Evolutionary conservation across 2,113 vertebrate species (phyloP).

Genomic region (Upupa epops): DNA sequence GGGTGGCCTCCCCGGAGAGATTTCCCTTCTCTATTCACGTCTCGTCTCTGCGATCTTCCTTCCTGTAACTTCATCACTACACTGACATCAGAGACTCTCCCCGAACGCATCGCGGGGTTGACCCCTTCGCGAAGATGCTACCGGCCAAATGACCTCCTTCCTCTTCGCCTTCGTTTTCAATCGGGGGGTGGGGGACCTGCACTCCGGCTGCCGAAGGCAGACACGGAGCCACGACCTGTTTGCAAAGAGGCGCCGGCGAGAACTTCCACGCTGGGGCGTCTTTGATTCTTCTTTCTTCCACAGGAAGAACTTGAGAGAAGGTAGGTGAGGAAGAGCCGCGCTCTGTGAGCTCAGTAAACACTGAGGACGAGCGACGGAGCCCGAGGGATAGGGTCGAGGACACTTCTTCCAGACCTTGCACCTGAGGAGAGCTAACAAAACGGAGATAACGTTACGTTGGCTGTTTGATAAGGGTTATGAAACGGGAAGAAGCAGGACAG

Average conservation of each 20-base stretch:
- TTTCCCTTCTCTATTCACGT: not conserved
- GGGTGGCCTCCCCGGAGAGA: not conserved
- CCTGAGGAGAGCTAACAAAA: not conserved
- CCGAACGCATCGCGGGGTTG: not conserved
- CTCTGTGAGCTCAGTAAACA: not conserved
- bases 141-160: not conserved
- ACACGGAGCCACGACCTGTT: not conserved
- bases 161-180: not conserved
- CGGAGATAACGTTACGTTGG: not conserved
- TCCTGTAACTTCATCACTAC: constrained; percentile 30
- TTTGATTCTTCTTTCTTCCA: not conserved
- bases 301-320: not conserved
- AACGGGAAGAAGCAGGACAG: not conserved
- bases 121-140: not conserved
- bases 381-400: not conserved
- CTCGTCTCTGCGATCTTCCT: not conserved
- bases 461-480: not conserved
- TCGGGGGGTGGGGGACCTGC: not conserved
- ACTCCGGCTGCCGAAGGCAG: not conserved
- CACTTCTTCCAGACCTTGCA: not conserved
- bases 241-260: not conserved
- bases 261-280: not conserved
- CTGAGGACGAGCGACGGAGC: not conserved
- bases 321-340: not conserved
- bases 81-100: not conserved